These are phyloP conservation scores for Ladona fulva DNA, from an alignment of 1,140 invertebrate species.

Conservation along the genomic window DNA sequence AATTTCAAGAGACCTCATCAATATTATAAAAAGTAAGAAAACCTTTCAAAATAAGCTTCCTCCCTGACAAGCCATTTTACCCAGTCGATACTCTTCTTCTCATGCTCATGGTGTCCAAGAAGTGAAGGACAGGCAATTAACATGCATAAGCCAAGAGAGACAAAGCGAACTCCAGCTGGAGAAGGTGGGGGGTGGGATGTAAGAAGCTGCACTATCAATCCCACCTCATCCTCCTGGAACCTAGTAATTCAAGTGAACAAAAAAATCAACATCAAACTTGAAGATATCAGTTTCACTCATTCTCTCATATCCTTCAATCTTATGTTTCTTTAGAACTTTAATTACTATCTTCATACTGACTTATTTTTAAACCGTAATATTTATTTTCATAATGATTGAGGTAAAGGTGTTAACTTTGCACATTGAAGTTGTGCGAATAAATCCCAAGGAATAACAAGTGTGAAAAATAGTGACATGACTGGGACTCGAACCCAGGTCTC, in stretches of 20 bases:
- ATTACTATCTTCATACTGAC: too few relatives aligned
- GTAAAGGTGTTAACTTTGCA: too few relatives aligned
- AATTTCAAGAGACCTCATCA: too few relatives aligned
- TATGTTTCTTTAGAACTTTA: too few relatives aligned
- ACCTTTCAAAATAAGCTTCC: constrained; percentile 74
- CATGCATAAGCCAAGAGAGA: constrained; percentile 88
- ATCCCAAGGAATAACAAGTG: too few relatives aligned
- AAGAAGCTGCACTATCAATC: constrained; percentile 69
- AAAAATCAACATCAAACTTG: constrained; percentile 12
- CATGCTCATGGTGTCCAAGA: constrained; percentile 63
- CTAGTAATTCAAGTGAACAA: constrained; percentile 35
- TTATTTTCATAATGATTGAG: too few relatives aligned
- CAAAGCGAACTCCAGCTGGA: constrained; percentile 83
- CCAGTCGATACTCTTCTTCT: constrained; percentile 88
- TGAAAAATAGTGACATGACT: too few relatives aligned
- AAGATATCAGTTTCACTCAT: too few relatives aligned
- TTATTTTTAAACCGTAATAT: too few relatives aligned
- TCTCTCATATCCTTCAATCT: too few relatives aligned
- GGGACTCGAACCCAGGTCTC: too few relatives aligned
- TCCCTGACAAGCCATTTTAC: constrained; percentile 86
- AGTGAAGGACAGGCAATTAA: constrained; percentile 87
- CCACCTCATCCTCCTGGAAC: constrained; percentile 89
- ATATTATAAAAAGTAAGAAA: constrained; percentile 22
- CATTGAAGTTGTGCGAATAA: too few relatives aligned
- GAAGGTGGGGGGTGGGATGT: constrained; percentile 84